A percentile compares a stretch with the other conserved stretches of the same genome.
Evolutionary conservation across 2,797 vertebrate species (phyloP).

Genomic region (Champsocephalus esox): DNA sequence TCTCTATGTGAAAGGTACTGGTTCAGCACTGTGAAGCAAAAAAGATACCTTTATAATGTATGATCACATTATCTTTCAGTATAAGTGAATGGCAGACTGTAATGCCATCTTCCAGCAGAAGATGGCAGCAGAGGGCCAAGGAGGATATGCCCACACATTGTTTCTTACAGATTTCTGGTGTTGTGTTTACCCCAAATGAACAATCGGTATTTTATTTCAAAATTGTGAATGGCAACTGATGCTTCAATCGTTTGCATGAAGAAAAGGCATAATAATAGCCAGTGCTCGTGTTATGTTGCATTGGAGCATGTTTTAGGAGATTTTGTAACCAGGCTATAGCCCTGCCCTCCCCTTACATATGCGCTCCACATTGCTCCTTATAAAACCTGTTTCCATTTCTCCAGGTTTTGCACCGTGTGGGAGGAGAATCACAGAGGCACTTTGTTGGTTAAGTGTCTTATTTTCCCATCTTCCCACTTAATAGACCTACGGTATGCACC

Average conservation of each 20-base stretch:
- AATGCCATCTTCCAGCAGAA: background rate
- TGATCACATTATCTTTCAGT: too few relatives aligned
- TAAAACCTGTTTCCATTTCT: background rate
- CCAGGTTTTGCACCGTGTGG: background rate
- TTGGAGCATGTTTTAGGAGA: background rate
- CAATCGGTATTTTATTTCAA: accelerated
- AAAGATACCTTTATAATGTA: background rate
- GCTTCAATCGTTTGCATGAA: background rate
- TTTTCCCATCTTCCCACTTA: background rate
- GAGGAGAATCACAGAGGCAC: too few relatives aligned
- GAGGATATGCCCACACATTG: background rate
- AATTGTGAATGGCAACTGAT: too few relatives aligned
- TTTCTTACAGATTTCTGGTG: background rate
- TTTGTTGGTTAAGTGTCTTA: background rate
- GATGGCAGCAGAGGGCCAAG: slow-evolving; percentile 46
- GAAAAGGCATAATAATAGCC: accelerated
- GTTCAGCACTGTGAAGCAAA: background rate
- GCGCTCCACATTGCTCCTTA: background rate
- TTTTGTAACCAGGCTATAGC: slow-evolving; percentile 14
- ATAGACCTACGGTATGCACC: background rate
- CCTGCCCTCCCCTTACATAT: slow-evolving; percentile 16
- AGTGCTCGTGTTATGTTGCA: background rate
- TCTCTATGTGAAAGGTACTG: too few relatives aligned
- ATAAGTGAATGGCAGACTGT: background rate
- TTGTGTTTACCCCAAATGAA: background rate